phyloP scores from a whole-genome alignment of 2,113 vertebrate genomes.

The Semnornis frantzii region DNA sequence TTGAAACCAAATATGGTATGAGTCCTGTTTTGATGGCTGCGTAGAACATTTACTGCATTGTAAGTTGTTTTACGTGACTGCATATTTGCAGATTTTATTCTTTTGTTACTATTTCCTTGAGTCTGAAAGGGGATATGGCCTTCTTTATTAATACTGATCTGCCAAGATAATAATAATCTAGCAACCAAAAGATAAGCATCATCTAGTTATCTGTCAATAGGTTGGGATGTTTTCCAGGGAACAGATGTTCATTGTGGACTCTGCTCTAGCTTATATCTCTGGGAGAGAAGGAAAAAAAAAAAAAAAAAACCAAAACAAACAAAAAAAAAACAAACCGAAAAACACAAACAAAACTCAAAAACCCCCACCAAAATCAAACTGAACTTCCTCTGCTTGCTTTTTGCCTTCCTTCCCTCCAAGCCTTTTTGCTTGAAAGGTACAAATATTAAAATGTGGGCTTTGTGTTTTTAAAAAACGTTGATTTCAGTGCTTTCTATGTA shows the following conservation, averaged over 20 bases:
- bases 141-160: conserved; percentile 2
- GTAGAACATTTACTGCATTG: neutral
- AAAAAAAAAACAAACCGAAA: no score
- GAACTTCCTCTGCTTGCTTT: conserved; percentile 26
- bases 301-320: no score
- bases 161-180: neutral
- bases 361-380: no score
- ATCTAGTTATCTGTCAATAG: conserved; percentile 45
- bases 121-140: conserved; percentile 56
- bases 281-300: neutral
- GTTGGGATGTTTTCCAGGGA: conserved; percentile 64
- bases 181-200: conserved; percentile 57
- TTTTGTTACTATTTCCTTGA: conserved; percentile 47
- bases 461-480: neutral
- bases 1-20: neutral
- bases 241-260: conserved; percentile 43
- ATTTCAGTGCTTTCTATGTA: neutral
- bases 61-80: neutral
- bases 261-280: conserved; percentile 27
- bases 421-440: conserved; percentile 21
- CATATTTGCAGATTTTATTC: neutral
- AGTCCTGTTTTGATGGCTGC: neutral
- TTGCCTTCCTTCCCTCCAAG: neutral
- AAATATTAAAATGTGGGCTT: neutral
- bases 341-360: neutral